phyloP scores from a whole-genome alignment of 2,113 vertebrate genomes.

The Gadus chalcogrammus region DNA sequence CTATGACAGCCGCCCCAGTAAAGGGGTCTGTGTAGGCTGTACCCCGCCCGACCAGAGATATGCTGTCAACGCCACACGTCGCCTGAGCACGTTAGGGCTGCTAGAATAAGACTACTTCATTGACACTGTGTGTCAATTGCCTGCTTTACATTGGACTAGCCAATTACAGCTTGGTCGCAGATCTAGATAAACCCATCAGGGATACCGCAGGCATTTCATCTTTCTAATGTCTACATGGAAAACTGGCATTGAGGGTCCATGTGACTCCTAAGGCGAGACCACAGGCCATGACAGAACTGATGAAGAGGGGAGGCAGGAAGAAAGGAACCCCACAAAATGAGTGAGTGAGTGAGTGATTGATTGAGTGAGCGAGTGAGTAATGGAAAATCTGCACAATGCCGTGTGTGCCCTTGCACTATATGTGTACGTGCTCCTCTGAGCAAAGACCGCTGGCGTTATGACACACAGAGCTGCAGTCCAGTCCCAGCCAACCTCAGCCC shows the following conservation, averaged over 20 bases:
- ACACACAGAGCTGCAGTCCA: too few relatives aligned
- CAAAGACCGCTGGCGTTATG: too few relatives aligned
- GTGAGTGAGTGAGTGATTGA: constrained; percentile 7
- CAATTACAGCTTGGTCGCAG: constrained; percentile 22
- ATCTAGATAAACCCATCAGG: constrained; percentile 37
- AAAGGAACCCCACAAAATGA: constrained; percentile 13
- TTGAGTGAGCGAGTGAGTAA: constrained; percentile 4
- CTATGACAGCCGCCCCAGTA: constrained; percentile 22
- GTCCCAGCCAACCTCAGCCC: too few relatives aligned
- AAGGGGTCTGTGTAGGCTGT: constrained; percentile 9
- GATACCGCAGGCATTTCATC: constrained; percentile 31
- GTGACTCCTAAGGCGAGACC: too few relatives aligned
- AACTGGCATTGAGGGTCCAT: constrained; percentile 14
- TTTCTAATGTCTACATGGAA: constrained; percentile 34
- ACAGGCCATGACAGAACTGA: too few relatives aligned
- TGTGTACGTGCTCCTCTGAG: too few relatives aligned
- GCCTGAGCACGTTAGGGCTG: constrained; percentile 25
- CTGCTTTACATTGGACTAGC: too few relatives aligned
- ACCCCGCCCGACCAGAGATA: constrained; percentile 31
- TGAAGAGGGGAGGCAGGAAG: too few relatives aligned
- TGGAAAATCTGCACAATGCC: constrained; percentile 21
- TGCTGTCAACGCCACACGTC: constrained; percentile 43
- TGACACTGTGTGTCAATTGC: too few relatives aligned
- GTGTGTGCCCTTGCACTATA: neutral
- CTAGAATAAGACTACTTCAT: neutral